Base-by-base conservation (phyloP, 2,113 vertebrate genomes). In the Actenoides lindsayi region DNA sequence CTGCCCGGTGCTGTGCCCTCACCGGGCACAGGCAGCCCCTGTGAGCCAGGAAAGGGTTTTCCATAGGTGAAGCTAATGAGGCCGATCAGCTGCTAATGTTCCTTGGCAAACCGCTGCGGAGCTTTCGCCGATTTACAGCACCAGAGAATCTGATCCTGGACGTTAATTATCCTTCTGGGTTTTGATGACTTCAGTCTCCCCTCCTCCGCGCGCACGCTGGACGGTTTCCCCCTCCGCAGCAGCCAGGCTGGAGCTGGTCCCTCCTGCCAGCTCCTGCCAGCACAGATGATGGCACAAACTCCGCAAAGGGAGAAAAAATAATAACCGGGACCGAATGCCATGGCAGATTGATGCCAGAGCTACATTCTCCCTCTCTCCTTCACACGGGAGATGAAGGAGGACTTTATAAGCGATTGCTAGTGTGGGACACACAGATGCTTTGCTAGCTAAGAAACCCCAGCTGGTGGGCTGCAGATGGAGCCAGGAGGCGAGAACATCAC, bases 201-300 rank as follows among this genome's bases (percentile, higher is more conserved):
- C 78, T 90, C 69, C 85, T 91, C 77, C 2, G 0, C 3, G 0
- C 7, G 0, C 7, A 0, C 0, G 10, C 96, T 93, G 96, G 92
- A 91, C 6, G 9, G 30, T 57, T 88, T 85, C 63, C 75, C n/a
- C 59, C 8, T 82, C 59, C 1, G 2, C 75, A 86, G 53, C 93
- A 85, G 54, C 2, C 3, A 76, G 90, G 88, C 54, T 90, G 90
- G 86, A 95, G 76, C 89, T 62, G 80, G 53, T 76, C 63, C 84
- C 78, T 80, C 71, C 74, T 65, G 77, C 71, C 94, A 60, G 94
- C 74, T 89, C 46, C 16, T 89, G 94, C 83, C 94, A 92, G 94
- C 64, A 37, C 90, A 94, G 90, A 90, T 88, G 88, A 97, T 80
- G 80, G 70, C 86, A 92, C 68, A 53, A 86, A 62, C 50, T 62